Evolutionary conservation across 2,888 invertebrate species (phyloP).

Genomic region (Harpagoxenus sublaevis): DNA sequence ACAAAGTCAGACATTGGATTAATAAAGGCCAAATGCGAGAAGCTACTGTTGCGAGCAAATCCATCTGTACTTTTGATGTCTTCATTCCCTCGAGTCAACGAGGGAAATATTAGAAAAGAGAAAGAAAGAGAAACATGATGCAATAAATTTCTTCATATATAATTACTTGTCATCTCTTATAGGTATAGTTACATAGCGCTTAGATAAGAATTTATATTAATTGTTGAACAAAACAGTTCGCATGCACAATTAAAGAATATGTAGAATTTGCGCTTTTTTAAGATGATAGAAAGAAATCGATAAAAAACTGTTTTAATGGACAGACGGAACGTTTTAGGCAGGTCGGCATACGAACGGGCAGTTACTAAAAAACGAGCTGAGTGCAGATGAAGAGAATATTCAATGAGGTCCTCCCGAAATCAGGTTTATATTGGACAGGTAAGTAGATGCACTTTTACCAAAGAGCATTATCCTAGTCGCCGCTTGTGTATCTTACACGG

Average conservation of each 20-base stretch:
- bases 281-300: background rate
- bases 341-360: background rate
- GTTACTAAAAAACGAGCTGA: background rate
- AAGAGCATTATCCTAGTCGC: conserved; percentile 80
- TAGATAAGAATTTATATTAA: conserved; percentile 30
- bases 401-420: background rate
- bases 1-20: conserved; percentile 67
- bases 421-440: conserved; percentile 48
- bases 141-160: conserved; percentile 27
- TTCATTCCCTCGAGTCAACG: conserved; percentile 46
- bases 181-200: conserved; percentile 2
- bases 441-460: conserved; percentile 71
- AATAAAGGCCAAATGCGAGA: conserved; percentile 61
- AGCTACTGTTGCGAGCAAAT: conserved; percentile 52
- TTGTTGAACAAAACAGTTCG: background rate
- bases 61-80: conserved; percentile 59
- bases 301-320: background rate
- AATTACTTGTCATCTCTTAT: conserved; percentile 4
- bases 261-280: background rate
- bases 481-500: conserved; percentile 83
- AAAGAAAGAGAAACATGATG: background rate
- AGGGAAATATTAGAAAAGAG: conserved; percentile 19
- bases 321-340: background rate
- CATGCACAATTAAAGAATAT: background rate
- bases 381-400: background rate